These are phyloP conservation scores for Dryocosmus kuriphilus DNA, from an alignment of 2,888 invertebrate genomes.

Conservation along the genomic window DNA sequence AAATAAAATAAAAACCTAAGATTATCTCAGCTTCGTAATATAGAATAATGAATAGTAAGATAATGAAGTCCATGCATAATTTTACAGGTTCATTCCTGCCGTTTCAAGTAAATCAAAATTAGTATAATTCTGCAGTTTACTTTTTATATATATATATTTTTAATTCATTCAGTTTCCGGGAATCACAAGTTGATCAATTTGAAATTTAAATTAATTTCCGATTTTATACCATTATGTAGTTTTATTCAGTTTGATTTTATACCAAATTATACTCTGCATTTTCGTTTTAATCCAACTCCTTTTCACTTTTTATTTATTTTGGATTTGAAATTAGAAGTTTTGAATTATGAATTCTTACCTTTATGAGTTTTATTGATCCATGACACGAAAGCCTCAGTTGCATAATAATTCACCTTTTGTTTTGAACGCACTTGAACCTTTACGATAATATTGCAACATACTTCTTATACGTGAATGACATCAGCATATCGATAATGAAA, in stretches of 20 bases:
- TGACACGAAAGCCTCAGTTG: slow-evolving; percentile 10
- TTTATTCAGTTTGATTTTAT: background rate
- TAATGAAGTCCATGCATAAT: too few relatives aligned
- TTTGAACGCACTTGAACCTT: slow-evolving; percentile 42
- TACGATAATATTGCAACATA: slow-evolving; percentile 18
- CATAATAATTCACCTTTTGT: slow-evolving; percentile 29
- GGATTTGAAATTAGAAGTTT: slow-evolving; percentile 10
- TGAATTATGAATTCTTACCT: slow-evolving; percentile 30
- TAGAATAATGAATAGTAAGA: too few relatives aligned
- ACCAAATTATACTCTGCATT: background rate
- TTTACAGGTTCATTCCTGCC: too few relatives aligned
- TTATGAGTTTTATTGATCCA: slow-evolving; percentile 22
- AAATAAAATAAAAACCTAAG: too few relatives aligned
- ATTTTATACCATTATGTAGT: background rate
- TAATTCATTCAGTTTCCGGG: background rate
- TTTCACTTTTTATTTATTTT: background rate
- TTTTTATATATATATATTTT: background rate
- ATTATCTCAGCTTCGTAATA: too few relatives aligned
- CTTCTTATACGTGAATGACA: background rate
- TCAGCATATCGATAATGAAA: background rate
- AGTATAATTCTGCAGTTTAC: background rate
- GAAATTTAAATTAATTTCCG: background rate
- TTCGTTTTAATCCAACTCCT: background rate
- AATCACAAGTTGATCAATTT: background rate
- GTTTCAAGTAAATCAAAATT: background rate